phyloP scores from a whole-genome alignment of 2,888 invertebrate species.

The Caenorhabditis sp. region DNA sequence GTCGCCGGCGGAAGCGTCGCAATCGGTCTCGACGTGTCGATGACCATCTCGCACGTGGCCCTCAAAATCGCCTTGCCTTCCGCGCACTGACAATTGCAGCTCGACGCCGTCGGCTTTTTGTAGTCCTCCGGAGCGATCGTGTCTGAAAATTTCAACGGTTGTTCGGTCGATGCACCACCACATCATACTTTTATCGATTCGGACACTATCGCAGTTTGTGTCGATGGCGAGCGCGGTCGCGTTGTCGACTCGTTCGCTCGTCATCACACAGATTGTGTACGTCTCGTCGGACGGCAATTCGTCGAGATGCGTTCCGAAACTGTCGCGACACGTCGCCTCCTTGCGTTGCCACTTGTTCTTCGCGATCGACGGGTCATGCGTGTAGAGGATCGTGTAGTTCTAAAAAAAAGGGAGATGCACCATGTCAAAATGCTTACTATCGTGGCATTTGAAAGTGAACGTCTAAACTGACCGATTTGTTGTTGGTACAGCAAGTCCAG shows the following conservation, averaged over 20 bases:
- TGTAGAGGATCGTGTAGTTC: constrained; percentile 75
- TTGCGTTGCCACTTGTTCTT: constrained; percentile 68
- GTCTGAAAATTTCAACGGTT: constrained; percentile 65
- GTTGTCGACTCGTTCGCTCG: constrained; percentile 54
- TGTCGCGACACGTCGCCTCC: constrained; percentile 69
- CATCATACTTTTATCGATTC: constrained; percentile 57
- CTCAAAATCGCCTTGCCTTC: constrained; percentile 70
- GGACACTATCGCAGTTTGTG: constrained; percentile 65
- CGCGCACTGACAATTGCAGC: constrained; percentile 72
- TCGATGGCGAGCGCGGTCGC: constrained; percentile 60
- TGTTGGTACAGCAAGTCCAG: constrained; percentile 77
- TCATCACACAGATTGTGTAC: constrained; percentile 74
- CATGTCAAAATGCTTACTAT: background rate
- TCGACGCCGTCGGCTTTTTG: constrained; percentile 41
- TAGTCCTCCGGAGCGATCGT: constrained; percentile 67
- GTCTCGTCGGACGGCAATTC: constrained; percentile 69
- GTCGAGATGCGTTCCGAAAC: constrained; percentile 64
- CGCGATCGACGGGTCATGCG: constrained; percentile 68
- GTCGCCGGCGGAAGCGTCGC: constrained; percentile 74
- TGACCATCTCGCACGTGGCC: constrained; percentile 67
- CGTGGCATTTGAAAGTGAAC: too few species aligned
- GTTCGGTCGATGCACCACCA: background rate
- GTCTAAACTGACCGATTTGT: constrained; percentile 71
- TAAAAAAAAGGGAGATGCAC: too few species aligned
- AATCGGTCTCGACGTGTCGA: constrained; percentile 66